These are phyloP conservation scores for Hiodon tergisus DNA, from an alignment of 2,113 vertebrate species.

Conservation along the genomic window DNA sequence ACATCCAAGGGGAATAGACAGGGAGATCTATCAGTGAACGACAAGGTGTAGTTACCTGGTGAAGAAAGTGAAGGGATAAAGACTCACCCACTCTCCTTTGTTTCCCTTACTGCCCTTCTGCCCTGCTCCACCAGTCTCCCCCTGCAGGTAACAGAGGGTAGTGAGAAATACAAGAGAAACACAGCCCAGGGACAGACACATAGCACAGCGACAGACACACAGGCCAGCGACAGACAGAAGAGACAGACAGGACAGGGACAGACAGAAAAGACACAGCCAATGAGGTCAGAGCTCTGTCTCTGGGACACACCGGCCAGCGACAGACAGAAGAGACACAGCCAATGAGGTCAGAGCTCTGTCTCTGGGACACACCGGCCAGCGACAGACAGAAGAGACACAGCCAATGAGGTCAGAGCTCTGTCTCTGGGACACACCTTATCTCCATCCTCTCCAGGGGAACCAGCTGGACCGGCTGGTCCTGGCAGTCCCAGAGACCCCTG, in stretches of 20 bases:
- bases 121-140: slow-evolving; percentile 74
- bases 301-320: slow-evolving; percentile 50
- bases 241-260: slow-evolving; percentile 50
- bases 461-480: slow-evolving; percentile 64
- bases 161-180: slow-evolving; percentile 7
- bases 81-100: slow-evolving; percentile 79
- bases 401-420: not conserved
- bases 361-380: not conserved
- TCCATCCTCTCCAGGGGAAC: slow-evolving; percentile 80
- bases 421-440: slow-evolving; percentile 69
- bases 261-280: not conserved
- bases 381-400: not conserved
- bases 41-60: not conserved
- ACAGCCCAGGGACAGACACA: slow-evolving; percentile 11
- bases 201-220: not conserved
- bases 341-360: slow-evolving; percentile 10
- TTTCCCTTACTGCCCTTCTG: slow-evolving; percentile 88
- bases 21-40: too few relatives aligned
- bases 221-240: not conserved
- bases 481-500: slow-evolving; percentile 69
- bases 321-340: not conserved
- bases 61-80: slow-evolving; percentile 2
- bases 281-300: slow-evolving; percentile 4
- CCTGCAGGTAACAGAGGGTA: slow-evolving; percentile 50
- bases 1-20: too few relatives aligned